phyloP scores from a whole-genome alignment of 2,888 invertebrate genomes.

The Philopedon plagiatum region DNA sequence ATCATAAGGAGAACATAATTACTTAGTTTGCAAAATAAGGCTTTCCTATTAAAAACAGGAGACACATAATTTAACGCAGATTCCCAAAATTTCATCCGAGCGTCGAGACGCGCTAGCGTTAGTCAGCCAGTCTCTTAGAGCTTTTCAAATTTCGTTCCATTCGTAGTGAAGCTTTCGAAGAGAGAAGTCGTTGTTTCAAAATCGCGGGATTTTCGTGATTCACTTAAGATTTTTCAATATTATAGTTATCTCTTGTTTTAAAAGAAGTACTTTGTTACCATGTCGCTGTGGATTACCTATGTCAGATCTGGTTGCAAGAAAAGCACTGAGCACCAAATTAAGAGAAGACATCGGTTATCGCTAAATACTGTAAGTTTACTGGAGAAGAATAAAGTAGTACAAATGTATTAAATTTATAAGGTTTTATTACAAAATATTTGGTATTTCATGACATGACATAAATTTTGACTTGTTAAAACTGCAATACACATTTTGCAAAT shows the following conservation, averaged over 20 bases:
- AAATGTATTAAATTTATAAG: too few relatives aligned
- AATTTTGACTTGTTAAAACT: too few relatives aligned
- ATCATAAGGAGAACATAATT: not conserved
- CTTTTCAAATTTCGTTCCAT: not conserved
- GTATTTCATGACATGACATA: too few relatives aligned
- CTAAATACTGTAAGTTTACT: conserved; percentile 38
- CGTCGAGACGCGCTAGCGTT: not conserved
- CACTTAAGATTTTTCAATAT: not conserved
- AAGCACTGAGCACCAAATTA: conserved; percentile 35
- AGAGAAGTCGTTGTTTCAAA: not conserved
- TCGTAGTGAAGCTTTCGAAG: not conserved
- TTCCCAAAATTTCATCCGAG: not conserved
- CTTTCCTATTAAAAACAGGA: not conserved
- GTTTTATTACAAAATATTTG: too few relatives aligned
- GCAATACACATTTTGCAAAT: too few relatives aligned
- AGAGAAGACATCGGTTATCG: conserved; percentile 36
- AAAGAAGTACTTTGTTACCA: conserved; percentile 34
- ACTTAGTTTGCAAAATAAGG: not conserved
- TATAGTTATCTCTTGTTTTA: not conserved
- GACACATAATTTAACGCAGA: not conserved
- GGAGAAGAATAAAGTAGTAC: too few relatives aligned
- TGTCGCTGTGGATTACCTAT: conserved; percentile 63
- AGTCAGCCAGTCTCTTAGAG: not conserved
- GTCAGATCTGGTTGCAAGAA: conserved; percentile 55
- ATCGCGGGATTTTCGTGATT: not conserved